These are phyloP conservation scores for Lydus trimaculatus DNA, from an alignment of 2,888 invertebrate genomes.

Conservation along the genomic window DNA sequence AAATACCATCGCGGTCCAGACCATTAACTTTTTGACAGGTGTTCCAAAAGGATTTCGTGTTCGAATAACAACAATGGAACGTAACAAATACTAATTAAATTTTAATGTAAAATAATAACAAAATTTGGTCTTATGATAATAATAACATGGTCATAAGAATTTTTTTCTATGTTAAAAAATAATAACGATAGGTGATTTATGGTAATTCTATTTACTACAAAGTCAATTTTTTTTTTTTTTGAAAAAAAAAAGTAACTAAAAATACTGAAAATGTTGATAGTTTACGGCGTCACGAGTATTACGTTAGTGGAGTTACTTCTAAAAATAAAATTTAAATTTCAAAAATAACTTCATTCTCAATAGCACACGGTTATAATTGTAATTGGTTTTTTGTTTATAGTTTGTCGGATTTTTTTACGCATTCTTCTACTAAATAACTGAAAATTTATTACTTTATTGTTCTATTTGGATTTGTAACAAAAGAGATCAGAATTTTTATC, in stretches of 20 bases:
- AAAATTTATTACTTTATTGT: too few species aligned
- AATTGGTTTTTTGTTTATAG: not conserved
- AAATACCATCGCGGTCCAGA: not conserved
- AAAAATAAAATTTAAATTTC: constrained; percentile 28
- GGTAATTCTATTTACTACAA: constrained; percentile 32
- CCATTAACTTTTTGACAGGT: constrained; percentile 1
- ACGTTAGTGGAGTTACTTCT: constrained; percentile 32
- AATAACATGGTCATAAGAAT: not conserved
- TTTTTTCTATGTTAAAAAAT: not conserved
- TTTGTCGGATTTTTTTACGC: not conserved
- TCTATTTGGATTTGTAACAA: too few species aligned
- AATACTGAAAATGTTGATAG: constrained; percentile 32
- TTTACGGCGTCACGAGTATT: constrained; percentile 32
- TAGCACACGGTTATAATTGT: not conserved
- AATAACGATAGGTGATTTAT: constrained; percentile 20
- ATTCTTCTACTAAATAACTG: not conserved
- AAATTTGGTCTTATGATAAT: not conserved
- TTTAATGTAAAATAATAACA: not conserved
- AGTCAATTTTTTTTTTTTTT: constrained; percentile 29
- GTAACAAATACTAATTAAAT: not conserved
- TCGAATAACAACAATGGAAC: not conserved
- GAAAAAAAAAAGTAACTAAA: constrained; percentile 32
- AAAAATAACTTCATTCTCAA: constrained; percentile 28
- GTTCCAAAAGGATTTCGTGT: not conserved
- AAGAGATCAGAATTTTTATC: not conserved